Base-by-base conservation (phyloP, 2,888 invertebrate species). In the Busseola fusca region DNA sequence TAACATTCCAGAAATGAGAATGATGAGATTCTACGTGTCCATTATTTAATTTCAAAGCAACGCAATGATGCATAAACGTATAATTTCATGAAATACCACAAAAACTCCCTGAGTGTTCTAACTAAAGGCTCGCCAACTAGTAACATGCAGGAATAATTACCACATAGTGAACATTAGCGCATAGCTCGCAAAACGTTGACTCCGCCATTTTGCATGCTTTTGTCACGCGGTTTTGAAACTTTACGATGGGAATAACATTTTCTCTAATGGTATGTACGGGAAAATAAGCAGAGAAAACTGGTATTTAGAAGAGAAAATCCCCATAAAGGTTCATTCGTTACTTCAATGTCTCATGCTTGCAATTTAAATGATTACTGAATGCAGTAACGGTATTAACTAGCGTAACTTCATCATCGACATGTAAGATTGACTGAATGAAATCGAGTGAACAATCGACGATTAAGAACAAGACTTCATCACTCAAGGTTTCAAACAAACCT, bases 391-490 rank as follows among this genome's bases (percentile, higher is more conserved):
- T 45, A 27, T 64, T 62, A 74, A 69, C 40, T 72, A n/a, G 40
- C 40, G 72, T 70, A 74, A 81, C 68, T 76, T 75, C 66, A 71
- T 74, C 63, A 76, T 72, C 58, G 65, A 50, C 64, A 64, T 65
- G 68, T 60, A 67, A 62, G 69, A 78, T 82, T 74, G 52, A 74
- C 77, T 81, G 77, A 72, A 85, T 81, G 72, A 69, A 75, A 82
- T 72, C 58, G 48, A 58, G 62, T 52, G 81, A 90, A 92, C 92
- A 92, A 92, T 91, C 78, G 89, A 80, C 84, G 81, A 90, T 91
- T 90, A 91, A 83, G 83, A 83, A 76, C 84, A 83, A 88, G 81
- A 88, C 84, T 83, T 80, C 80, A 79, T 78, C 80, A 84, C 86
- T 48, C 75, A 54, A 75, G 30, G 18, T 68, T 73, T 87, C 81